Percentiles rank a stretch among this genome's conserved stretches.
phyloP scores from a whole-genome alignment of 2,888 invertebrate species.

The Scelioninae gen. 2 region DNA sequence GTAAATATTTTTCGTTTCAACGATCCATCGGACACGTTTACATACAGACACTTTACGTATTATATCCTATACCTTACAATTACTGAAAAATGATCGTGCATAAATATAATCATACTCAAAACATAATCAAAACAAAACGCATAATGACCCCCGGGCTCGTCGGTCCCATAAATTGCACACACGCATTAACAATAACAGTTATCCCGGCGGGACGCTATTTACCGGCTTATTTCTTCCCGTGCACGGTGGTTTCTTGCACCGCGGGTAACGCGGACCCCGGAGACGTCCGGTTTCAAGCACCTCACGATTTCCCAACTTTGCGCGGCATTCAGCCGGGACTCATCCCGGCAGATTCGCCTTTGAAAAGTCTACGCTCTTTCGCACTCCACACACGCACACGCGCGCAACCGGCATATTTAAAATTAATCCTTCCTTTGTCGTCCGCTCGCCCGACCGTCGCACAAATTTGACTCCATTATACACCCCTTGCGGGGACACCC shows the following conservation, averaged over 20 bases:
- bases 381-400: not conserved
- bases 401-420: slow-evolving; percentile 71
- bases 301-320: slow-evolving; percentile 64
- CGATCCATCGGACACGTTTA: no score
- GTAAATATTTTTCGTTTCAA: no score
- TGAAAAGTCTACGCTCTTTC: slow-evolving; percentile 57
- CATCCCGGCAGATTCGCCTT: slow-evolving; percentile 63
- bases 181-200: no score
- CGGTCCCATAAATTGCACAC: no score
- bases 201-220: no score
- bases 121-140: no score
- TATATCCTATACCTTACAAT: no score
- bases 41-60: no score
- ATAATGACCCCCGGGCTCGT: no score
- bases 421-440: slow-evolving; percentile 74
- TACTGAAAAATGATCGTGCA: no score
- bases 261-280: slow-evolving; percentile 23
- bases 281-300: slow-evolving; percentile 54
- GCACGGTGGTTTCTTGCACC: slow-evolving; percentile 9
- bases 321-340: slow-evolving; percentile 57
- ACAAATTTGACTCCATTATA: slow-evolving; percentile 74
- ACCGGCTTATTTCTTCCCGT: no score
- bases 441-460: slow-evolving; percentile 72
- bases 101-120: no score
- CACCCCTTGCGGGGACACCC: slow-evolving; percentile 61